Percentiles rank a stretch among this genome's conserved stretches.
Evolutionary conservation across 2,113 vertebrate species (phyloP).

Genomic region (Lepisosteus oculatus): DNA sequence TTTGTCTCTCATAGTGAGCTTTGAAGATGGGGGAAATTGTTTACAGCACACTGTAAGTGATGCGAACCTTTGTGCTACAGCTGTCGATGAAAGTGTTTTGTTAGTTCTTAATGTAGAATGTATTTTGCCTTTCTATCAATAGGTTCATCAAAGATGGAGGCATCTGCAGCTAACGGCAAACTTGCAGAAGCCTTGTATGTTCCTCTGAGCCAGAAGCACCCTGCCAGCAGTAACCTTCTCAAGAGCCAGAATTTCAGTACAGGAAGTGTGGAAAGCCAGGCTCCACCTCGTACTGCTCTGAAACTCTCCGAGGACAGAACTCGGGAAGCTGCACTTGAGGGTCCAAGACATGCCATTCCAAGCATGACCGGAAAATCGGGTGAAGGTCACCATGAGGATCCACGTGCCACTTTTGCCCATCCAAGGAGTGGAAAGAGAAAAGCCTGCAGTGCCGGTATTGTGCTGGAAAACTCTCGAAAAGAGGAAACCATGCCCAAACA

Average conservation of each 20-base stretch:
- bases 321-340: neutral
- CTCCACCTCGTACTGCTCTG: conserved; percentile 18
- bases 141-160: conserved; percentile 24
- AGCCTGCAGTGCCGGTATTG: neutral
- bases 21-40: too few species aligned
- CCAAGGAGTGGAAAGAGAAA: conserved; percentile 16
- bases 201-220: conserved; percentile 26
- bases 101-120: neutral
- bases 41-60: too few species aligned
- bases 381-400: conserved; percentile 22
- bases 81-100: neutral
- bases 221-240: conserved; percentile 2
- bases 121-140: conserved; percentile 22
- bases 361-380: conserved; percentile 17
- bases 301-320: neutral
- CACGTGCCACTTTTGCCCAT: too few species aligned
- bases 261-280: conserved; percentile 19
- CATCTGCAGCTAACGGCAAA: conserved; percentile 11
- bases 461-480: neutral
- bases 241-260: conserved; percentile 21
- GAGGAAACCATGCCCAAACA: conserved; percentile 1
- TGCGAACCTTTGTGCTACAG: too few species aligned
- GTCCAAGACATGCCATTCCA: neutral
- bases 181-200: conserved; percentile 10
- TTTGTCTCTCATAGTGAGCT: too few species aligned